Conservation (phyloP, 2,888 invertebrate genomes). For the Apodemia mormo region DNA sequence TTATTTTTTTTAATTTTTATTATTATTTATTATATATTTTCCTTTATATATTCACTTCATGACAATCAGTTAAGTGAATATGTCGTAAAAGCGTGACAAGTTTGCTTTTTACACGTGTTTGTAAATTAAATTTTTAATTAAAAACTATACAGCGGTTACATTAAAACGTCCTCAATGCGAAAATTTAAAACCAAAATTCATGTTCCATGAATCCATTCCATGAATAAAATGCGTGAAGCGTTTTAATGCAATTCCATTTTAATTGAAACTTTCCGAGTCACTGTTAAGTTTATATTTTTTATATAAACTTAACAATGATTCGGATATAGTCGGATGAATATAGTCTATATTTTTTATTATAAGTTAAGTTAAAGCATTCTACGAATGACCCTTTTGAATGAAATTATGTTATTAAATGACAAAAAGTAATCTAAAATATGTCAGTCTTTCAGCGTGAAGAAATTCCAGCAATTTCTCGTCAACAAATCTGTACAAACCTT, state of each 20-base stretch:
- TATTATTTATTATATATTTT: too few species aligned
- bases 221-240: background rate
- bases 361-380: too few species aligned
- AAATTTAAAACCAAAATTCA: constrained; percentile 5
- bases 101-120: background rate
- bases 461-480: background rate
- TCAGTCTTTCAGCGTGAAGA: too few species aligned
- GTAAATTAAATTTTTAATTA: background rate
- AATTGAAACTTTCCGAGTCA: background rate
- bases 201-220: constrained; percentile 1
- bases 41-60: too few species aligned
- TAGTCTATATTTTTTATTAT: too few species aligned
- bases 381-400: too few species aligned
- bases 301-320: too few species aligned
- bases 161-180: background rate
- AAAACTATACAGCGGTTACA: background rate
- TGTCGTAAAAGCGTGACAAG: background rate
- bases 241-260: constrained; percentile 10
- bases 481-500: background rate
- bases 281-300: background rate
- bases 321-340: too few species aligned
- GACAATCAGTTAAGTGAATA: too few species aligned
- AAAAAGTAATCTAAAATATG: background rate
- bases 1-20: too few species aligned
- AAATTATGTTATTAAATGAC: too few species aligned